phyloP scores from a whole-genome alignment of 2,113 vertebrate genomes.

The Tapirus terrestris region DNA sequence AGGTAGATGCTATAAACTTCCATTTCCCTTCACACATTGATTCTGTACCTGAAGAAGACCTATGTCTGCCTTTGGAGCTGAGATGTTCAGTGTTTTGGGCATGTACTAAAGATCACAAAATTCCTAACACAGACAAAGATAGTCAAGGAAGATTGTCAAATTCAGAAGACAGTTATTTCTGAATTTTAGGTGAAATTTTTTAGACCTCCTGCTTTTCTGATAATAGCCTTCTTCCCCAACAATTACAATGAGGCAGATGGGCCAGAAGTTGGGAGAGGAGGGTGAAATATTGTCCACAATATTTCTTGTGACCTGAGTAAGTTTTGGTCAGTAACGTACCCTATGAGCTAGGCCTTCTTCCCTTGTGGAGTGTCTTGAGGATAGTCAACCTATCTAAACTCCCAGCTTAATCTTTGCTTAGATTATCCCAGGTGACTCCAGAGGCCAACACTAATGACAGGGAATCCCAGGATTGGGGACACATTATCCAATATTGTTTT shows the following conservation, averaged over 20 bases:
- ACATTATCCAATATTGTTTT: neutral
- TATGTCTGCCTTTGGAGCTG: neutral
- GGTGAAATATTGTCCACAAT: neutral
- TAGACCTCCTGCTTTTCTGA: neutral
- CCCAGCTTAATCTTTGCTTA: neutral
- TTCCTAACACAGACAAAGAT: neutral
- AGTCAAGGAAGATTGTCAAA: neutral
- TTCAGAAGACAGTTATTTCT: neutral
- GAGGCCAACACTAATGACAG: neutral
- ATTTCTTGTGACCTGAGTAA: neutral
- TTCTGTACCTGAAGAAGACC: neutral
- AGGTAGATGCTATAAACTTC: neutral
- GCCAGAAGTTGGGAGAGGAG: neutral
- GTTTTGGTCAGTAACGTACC: neutral
- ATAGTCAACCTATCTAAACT: constrained; percentile 1
- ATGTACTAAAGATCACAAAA: neutral
- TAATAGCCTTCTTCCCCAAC: neutral
- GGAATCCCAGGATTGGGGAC: neutral
- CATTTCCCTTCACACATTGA: neutral
- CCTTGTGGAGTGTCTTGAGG: neutral
- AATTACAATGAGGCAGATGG: neutral
- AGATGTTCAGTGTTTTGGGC: neutral
- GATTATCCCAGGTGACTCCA: neutral
- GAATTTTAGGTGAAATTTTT: neutral
- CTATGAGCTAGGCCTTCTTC: neutral